Conservation (phyloP, 2,113 vertebrate species). For the Mormoops blainvillei region DNA sequence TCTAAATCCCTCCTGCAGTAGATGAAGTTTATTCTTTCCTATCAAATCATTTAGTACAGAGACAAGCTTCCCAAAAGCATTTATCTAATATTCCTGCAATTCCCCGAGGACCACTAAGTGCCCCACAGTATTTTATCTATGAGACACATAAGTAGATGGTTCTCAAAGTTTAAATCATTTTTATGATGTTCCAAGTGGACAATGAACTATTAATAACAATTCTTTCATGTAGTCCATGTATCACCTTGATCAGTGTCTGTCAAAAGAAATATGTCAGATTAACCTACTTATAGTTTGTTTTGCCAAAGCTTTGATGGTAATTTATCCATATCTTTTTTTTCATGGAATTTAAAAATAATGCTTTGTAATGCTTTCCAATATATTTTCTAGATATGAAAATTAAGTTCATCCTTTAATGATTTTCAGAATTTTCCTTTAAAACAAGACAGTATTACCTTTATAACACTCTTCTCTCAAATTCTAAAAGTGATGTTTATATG, state of each 20-base stretch:
- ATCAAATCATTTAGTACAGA: neutral
- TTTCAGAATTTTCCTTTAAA: neutral
- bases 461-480: neutral
- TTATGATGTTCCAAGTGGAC: neutral
- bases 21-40: neutral
- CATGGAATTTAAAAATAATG: neutral
- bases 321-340: conserved; percentile 5
- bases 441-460: neutral
- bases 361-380: neutral
- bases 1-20: neutral
- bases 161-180: conserved; percentile 37
- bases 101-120: neutral
- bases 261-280: conserved; percentile 18
- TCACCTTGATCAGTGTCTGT: conserved; percentile 4
- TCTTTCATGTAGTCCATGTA: neutral
- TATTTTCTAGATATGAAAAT: conserved; percentile 10
- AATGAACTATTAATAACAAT: conserved; percentile 27
- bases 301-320: neutral
- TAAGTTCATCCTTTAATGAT: neutral
- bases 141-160: neutral
- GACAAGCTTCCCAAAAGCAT: neutral
- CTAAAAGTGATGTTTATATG: neutral
- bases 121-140: neutral
- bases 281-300: neutral
- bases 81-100: neutral